phyloP scores from a whole-genome alignment of 2,797 vertebrate species.

The Centropyge bicolor region DNA sequence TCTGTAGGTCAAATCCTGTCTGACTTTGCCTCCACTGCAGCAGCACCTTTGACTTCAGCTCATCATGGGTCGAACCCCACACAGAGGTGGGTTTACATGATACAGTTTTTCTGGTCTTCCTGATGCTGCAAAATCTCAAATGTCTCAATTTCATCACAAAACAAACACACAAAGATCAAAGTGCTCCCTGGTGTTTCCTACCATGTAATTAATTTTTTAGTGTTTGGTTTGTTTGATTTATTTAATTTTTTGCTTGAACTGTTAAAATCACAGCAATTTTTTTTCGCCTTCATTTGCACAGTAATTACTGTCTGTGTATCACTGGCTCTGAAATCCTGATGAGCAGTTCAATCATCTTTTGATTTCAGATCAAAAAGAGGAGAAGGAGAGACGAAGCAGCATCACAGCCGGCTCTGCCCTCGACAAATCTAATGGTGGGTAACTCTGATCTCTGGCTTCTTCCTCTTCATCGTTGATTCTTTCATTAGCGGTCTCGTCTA shows the following conservation, averaged over 20 bases:
- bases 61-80: constrained; percentile 89
- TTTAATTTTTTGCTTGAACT: constrained; percentile 5
- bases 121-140: not conserved
- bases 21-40: constrained; percentile 71
- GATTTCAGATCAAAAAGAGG: constrained; percentile 91
- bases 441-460: constrained; percentile 38
- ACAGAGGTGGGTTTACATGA: constrained; percentile 86
- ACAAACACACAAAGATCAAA: constrained; percentile 18
- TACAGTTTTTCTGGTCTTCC: not conserved
- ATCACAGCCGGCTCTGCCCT: constrained; percentile 84
- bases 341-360: constrained; percentile 71
- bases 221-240: constrained; percentile 8
- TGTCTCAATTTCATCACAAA: not conserved
- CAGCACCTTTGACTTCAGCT: constrained; percentile 67
- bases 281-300: constrained; percentile 38
- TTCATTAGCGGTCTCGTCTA: constrained; percentile 26
- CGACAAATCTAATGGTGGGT: constrained; percentile 85
- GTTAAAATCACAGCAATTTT: constrained; percentile 6
- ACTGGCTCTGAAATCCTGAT: constrained; percentile 46
- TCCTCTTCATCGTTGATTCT: constrained; percentile 42
- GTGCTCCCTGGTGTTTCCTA: not conserved
- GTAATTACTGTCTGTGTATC: constrained; percentile 56
- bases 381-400: constrained; percentile 87
- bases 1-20: constrained; percentile 56
- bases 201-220: not conserved